Evolutionary conservation across 2,888 invertebrate genomes (phyloP), one percentile per base, ranked within the genome.

Genomic region (Dicyrtomina minuta): DNA sequence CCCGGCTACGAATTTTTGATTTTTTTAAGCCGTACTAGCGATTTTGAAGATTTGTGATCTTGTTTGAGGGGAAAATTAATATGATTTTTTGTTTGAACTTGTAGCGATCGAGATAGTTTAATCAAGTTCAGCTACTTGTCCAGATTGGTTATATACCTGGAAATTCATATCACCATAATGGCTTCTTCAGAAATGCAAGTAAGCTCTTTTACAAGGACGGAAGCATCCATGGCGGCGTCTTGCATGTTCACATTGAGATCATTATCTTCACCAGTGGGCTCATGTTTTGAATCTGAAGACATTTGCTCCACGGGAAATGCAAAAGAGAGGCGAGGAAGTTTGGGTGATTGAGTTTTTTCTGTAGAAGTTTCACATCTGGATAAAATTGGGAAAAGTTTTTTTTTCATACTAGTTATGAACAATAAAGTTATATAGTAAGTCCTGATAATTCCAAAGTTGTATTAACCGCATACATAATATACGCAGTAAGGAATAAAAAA

Each of bases 121-220:
- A 46, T 46, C 17, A 17, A 17, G 46, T 15, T 46, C 17, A 4
- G 17, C 15, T 15, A 55, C 4, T 1, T 55, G 17, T 3, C 13
- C 13, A 55, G 27, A n/a, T 15, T 33, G 33, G 33, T 33, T 33
- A 80, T 90, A 90, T 79, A 91, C 91, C 22, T 91, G 91, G 56
- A 91, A 84, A 81, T 91, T 91, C 84, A 91, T 88, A 79, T 91
- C 91, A 0, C 90, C 88, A n/a, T n/a, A 62, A 91, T 90, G 27
- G 91, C 91, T 80, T 92, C 92, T 81, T 92, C 92, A 59, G 90
- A 91, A 81, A 91, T 91, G 82, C 91, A 91, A 15, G 91, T 91
- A 74, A 92, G 84, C 82, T 91, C 91, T 1, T 77, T 75, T 22
- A 74, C 75, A 33, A 76, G 67, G 58, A 72, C 67, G 27, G 71